Base-by-base conservation (phyloP, 2,888 invertebrate species). In the Bellardia bayeri region DNA sequence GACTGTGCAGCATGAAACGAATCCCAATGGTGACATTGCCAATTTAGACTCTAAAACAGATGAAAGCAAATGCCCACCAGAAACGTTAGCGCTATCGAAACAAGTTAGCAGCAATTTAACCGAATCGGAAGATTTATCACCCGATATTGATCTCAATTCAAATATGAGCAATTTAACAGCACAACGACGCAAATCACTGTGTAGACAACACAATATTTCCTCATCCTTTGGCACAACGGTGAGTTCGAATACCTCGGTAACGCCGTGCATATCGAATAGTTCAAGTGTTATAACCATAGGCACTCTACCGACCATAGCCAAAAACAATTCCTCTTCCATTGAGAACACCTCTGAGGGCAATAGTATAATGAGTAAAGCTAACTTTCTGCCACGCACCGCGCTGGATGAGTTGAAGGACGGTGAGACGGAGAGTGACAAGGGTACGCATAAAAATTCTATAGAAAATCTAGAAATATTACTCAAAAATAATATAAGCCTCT, bases 401-500 rank as follows among this genome's bases (percentile, higher is more conserved):
- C 89, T 93, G 37, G 91, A 91, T 3, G 93, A 93, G 16, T 89
- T 93, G 2, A 93, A 91, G 88, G 92, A 93, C 71, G 91, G 91
- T 80, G 90, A 92, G 14, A 89, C 89, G 14, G 92, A 93, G 88
- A 91, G 91, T 76, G 89, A 89, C 23, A 87, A 88, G 81, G 84
- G 87, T 37, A 85, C 91, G 0, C 89, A 94, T 11, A 94, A 93
- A 89, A 93, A 93, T 82, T 94, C 94, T 69, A 94, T 94, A 80
- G 94, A 94, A 89, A 94, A 94, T 87, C 89, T 94, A 16, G 93
- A 93, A 89, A 93, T 93, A 42, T 89, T 94, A 81, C 90, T 94
- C 8, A 94, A 94, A 91, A 94, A 94, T 89, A 93, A 94, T 87
- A 92, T 94, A 23, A 93, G 93, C 66, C 90, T 94, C 9, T 94